Base-by-base conservation (phyloP, 1,140 invertebrate genomes). In the Leptinotarsa lineolata region DNA sequence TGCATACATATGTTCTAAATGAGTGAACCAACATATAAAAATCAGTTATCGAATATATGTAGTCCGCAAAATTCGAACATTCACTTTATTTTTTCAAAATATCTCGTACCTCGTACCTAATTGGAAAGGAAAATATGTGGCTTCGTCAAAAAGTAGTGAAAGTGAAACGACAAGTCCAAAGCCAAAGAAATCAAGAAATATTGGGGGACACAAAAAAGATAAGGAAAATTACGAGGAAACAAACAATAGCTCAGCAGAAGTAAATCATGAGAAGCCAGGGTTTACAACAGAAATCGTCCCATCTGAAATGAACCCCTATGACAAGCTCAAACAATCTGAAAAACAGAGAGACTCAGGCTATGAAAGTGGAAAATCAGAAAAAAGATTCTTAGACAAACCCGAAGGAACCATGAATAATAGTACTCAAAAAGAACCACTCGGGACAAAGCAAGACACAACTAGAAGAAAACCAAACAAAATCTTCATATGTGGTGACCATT, bases 201-300 rank as follows among this genome's bases (percentile, higher is more conserved):
- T 20, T 63, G 13, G 60, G 18, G 22, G 60, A 63, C 20, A 63
- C 60, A 63, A 63, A 63, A 16, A 63, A 24, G 20, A 20, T n/a
- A 22, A 63, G 60, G 15, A 20, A 63, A 22, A 63, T 11, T 2
- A 20, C 60, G 3, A 63, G 20, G 20, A n/a, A 63, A 63, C 60
- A 22, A 63, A 63, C 60, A 22, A 63, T 63, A 16, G 60, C 20
- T 63, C 60, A 63, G 60, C 20, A 63, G 60, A 63, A 63, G 20
- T 16, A 16, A 63, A 63, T 18, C 13, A 16, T 63, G 18, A 20
- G 20, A 20, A 63, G 18, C 18, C 22, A 24, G 60, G 60, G 22
- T 63, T 16, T 22, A 63, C 60, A 63, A 63, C 15, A 63, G 60
- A 63, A 63, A 63, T 11, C 20, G 60, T 59, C 20, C 13, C 60